These are phyloP conservation scores for Colletes collaris DNA, from an alignment of 2,888 invertebrate genomes.

Conservation along the genomic window DNA sequence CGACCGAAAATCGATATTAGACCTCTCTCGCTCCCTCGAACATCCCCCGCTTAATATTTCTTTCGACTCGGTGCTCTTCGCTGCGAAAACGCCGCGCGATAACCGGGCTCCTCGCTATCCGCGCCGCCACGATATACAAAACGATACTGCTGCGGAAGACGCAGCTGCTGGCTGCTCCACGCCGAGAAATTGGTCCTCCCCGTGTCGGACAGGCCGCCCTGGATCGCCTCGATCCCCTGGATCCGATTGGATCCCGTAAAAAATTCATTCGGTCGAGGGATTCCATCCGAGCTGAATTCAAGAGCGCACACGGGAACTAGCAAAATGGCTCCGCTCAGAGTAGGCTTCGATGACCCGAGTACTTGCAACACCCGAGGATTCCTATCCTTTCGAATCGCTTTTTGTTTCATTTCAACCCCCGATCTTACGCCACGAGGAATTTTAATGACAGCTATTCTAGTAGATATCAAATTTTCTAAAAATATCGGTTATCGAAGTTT, in stretches of 20 bases:
- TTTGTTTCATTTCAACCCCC: too few relatives aligned
- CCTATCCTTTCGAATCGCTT: too few relatives aligned
- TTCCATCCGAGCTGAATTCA: not conserved
- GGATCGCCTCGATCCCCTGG: not conserved
- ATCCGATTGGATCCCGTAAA: constrained; percentile 15
- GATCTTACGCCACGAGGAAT: too few relatives aligned
- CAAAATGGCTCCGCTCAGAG: too few relatives aligned
- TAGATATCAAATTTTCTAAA: too few relatives aligned
- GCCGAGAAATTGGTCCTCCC: not conserved
- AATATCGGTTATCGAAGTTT: too few relatives aligned
- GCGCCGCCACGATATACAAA: constrained; percentile 1
- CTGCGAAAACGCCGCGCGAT: constrained; percentile 45
- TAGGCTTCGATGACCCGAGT: too few relatives aligned
- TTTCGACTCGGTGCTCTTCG: constrained; percentile 65
- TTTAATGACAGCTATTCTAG: too few relatives aligned
- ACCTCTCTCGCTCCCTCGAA: constrained; percentile 56
- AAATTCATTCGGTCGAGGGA: not conserved
- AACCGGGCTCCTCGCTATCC: too few relatives aligned
- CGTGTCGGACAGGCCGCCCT: not conserved
- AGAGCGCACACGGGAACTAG: too few relatives aligned
- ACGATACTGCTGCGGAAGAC: too few relatives aligned
- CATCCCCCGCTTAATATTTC: constrained; percentile 68
- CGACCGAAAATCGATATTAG: constrained; percentile 79
- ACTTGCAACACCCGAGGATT: too few relatives aligned
- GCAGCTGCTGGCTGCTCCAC: not conserved